Base-by-base conservation (phyloP, 2,797 vertebrate genomes). In the Brotogeris chrysoptera region DNA sequence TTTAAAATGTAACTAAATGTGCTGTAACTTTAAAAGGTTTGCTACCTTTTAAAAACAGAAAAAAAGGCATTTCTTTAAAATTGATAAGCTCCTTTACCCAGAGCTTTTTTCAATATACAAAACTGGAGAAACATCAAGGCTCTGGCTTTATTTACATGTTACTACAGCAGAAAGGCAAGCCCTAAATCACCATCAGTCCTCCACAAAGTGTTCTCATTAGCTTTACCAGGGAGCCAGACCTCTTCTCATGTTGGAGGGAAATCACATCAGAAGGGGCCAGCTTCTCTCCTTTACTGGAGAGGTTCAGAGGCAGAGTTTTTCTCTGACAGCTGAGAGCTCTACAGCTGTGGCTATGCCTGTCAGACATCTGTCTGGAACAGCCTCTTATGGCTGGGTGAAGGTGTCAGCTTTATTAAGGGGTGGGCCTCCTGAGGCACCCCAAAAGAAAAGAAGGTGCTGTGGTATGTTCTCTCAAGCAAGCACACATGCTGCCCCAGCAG, bases 1-100 rank as follows among this genome's bases (percentile, higher is more conserved):
- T 89, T 90, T 93, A 73, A 93, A 94, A 85, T 82, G 18, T 32
- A 89, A 59, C n/a, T 90, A 78, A 82, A 86, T 72, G 47, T 79
- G 41, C 23, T 88, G 38, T 46, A 85, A 88, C 24, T 87, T 80
- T 34, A 76, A 78, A 77, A 61, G 16, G 3, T 78, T 90, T 90
- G 9, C 5, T 66, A 38, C 27, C 20, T 44, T 46, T n/a, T 36
- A 15, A 55, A 55, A 55, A 46, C 46, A 21, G 53, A 32, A 66
- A 43, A 16, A 6, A 25, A 47, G 30, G 0, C 1, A 0, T 32
- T 77, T 76, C 19, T 76, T 72, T 74, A 44, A 69, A 90, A 77
- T 13, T 63, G 23, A 15, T 38, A 65, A 53, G 3, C 17, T 69
- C 23, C 39, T 66, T 79, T 81, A 66, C 10, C 12, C 27, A 78